These are phyloP conservation scores for Sebastiscus tertius DNA, from an alignment of 2,797 vertebrate species.

Conservation along the genomic window DNA sequence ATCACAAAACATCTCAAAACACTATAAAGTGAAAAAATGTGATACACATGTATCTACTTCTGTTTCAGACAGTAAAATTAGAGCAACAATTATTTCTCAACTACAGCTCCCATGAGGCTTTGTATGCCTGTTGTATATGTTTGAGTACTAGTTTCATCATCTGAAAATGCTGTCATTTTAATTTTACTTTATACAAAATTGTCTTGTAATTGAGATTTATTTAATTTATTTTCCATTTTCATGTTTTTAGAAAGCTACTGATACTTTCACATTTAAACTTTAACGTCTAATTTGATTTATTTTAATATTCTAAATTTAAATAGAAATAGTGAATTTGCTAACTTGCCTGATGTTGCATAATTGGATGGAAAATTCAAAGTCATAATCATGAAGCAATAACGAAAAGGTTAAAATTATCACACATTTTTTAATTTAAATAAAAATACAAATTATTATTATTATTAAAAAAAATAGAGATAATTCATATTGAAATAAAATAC, in stretches of 20 bases:
- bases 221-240: not conserved
- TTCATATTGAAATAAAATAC: not conserved
- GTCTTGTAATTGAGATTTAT: too few species aligned
- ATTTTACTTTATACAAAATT: too few species aligned
- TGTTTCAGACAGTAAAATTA: not conserved
- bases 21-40: not conserved
- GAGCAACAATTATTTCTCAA: not conserved
- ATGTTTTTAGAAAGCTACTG: not conserved
- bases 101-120: not conserved
- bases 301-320: not conserved
- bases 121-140: not conserved
- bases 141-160: not conserved
- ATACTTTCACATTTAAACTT: not conserved
- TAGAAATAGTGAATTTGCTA: not conserved
- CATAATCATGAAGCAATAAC: not conserved
- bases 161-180: not conserved
- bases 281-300: not conserved
- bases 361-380: not conserved
- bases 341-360: not conserved
- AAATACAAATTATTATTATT: not conserved
- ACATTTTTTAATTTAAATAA: not conserved
- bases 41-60: not conserved
- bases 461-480: not conserved
- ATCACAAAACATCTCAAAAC: too few species aligned
- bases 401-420: not conserved